Conservation (phyloP, 2,113 vertebrate species). For the Pomatorhinus ruficollis region DNA sequence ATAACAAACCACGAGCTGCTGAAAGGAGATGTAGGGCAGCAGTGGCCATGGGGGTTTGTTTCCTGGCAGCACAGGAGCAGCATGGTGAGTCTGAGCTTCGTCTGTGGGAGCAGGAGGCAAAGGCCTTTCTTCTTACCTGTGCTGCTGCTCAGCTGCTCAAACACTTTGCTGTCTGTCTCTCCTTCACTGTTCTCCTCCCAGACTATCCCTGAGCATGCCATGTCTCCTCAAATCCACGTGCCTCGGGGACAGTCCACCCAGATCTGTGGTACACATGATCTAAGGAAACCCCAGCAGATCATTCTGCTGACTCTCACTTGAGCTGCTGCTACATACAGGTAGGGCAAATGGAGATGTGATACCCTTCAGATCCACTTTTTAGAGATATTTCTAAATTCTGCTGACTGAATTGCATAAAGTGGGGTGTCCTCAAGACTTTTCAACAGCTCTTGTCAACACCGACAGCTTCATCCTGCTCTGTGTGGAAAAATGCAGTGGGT, state of each 20-base stretch:
- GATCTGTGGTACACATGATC: too few species aligned
- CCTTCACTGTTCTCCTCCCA: not conserved
- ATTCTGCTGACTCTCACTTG: not conserved
- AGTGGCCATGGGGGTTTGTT: not conserved
- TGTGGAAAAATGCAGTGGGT: not conserved
- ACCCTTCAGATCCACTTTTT: not conserved
- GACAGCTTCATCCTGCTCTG: not conserved
- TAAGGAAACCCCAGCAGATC: not conserved
- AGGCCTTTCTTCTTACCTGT: not conserved
- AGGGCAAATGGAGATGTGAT: not conserved
- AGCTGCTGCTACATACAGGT: not conserved
- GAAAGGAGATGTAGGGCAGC: not conserved
- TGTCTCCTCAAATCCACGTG: not conserved
- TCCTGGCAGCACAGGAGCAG: not conserved
- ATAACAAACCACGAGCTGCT: not conserved
- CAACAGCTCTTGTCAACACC: not conserved
- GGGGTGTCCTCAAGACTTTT: not conserved
- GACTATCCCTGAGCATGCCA: not conserved
- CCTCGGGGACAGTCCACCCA: rapidly evolving
- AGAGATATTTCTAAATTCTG: not conserved
- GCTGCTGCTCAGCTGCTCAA: not conserved
- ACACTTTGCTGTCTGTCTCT: not conserved
- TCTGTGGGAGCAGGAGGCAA: not conserved
- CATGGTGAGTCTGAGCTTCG: not conserved
- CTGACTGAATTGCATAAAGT: not conserved